phyloP scores from a whole-genome alignment of 2,888 invertebrate genomes.

The Sinhomidia bicolor region DNA sequence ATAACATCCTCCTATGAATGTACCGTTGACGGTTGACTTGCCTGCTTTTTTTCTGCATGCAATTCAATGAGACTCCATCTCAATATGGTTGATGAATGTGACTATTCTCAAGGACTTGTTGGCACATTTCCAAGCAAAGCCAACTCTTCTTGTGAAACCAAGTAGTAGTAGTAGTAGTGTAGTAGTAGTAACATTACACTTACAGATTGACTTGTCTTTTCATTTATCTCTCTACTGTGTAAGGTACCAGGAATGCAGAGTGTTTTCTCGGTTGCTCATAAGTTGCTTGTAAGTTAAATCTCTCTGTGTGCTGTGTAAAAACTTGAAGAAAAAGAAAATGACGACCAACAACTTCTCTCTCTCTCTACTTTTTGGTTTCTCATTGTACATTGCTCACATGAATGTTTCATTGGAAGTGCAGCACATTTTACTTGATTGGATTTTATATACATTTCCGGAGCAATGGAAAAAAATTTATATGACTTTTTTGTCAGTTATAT shows the following conservation, averaged over 20 bases:
- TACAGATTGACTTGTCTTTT: conserved; percentile 51
- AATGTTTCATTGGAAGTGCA: neutral
- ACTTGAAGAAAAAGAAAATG: neutral
- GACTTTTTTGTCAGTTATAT: neutral
- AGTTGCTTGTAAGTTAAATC: neutral
- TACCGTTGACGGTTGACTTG: conserved; percentile 8
- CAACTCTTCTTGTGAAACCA: conserved; percentile 41
- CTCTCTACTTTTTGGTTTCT: neutral
- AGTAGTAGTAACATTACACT: conserved; percentile 53
- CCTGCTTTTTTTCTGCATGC: neutral
- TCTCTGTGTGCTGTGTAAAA: too few species aligned
- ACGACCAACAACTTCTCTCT: neutral
- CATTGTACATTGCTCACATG: neutral
- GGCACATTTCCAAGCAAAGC: conserved; percentile 54
- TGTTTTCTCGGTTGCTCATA: conserved; percentile 15
- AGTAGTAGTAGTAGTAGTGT: too few species aligned
- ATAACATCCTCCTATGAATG: neutral
- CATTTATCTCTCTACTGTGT: conserved; percentile 23
- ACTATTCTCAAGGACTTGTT: conserved; percentile 68
- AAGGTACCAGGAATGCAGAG: conserved; percentile 1
- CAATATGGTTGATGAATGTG: conserved; percentile 69
- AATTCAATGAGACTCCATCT: conserved; percentile 32
- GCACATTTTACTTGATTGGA: conserved; percentile 45
- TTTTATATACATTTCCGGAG: conserved; percentile 43
- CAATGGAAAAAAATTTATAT: neutral